A percentile compares a stretch with the other conserved stretches of the same genome.
These are phyloP conservation scores for Helobdella robusta DNA, from an alignment of 2,888 invertebrate species.

Conservation along the genomic window DNA sequence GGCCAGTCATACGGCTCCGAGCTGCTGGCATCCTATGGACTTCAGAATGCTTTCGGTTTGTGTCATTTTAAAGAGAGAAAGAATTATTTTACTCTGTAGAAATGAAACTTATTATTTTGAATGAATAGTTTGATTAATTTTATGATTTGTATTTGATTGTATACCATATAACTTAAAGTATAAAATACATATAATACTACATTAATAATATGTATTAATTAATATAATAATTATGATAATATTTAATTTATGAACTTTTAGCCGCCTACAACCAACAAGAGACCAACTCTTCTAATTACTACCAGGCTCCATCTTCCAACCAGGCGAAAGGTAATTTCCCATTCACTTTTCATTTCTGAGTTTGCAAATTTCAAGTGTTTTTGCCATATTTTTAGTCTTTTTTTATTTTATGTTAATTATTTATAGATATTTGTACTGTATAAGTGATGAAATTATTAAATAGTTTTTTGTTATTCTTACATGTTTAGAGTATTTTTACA, in stretches of 20 bases:
- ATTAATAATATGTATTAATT: not conserved
- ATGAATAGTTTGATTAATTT: not conserved
- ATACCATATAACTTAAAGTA: not conserved
- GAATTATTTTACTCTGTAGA: too few relatives aligned
- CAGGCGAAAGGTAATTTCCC: slow-evolving; percentile 19
- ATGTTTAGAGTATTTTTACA: not conserved
- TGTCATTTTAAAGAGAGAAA: not conserved
- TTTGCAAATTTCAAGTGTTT: not conserved
- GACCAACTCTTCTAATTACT: not conserved
- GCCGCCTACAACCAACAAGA: slow-evolving; percentile 23
- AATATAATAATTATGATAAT: not conserved
- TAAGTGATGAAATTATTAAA: too few relatives aligned
- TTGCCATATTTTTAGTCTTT: not conserved
- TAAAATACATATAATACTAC: not conserved
- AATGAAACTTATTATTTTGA: not conserved
- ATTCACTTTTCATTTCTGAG: not conserved
- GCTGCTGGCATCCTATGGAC: slow-evolving; percentile 18
- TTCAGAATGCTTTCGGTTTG: slow-evolving; percentile 23
- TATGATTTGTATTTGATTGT: not conserved
- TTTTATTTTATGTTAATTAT: not conserved
- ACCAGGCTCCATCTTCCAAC: slow-evolving; percentile 7
- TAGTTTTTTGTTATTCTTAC: too few relatives aligned
- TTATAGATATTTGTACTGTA: too few relatives aligned
- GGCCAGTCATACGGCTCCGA: slow-evolving; percentile 23
- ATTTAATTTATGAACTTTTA: not conserved